Conservation (phyloP, 2,113 vertebrate genomes). For the Chamaea fasciata region DNA sequence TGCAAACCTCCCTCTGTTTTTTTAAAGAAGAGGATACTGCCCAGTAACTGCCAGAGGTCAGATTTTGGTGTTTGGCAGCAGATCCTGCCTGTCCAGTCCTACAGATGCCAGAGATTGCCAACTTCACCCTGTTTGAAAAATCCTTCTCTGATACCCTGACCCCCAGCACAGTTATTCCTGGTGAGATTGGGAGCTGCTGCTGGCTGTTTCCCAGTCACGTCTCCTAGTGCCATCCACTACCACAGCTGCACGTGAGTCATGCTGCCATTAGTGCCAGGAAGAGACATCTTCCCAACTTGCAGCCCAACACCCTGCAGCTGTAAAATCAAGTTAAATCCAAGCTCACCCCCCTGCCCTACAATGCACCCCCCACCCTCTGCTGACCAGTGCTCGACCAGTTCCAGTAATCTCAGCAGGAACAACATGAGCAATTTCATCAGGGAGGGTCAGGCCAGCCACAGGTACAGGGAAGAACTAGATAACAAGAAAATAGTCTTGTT, state of each 20-base stretch:
- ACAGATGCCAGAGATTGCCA: not conserved
- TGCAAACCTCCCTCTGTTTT: not conserved
- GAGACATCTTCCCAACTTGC: not conserved
- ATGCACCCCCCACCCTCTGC: not conserved
- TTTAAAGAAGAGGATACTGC: not conserved
- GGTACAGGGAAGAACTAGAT: not conserved
- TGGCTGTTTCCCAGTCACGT: not conserved
- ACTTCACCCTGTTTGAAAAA: not conserved
- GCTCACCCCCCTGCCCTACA: accelerated
- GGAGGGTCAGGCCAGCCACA: not conserved
- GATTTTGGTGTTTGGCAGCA: not conserved
- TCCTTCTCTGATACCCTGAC: not conserved
- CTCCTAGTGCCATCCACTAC: not conserved
- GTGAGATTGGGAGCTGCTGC: not conserved
- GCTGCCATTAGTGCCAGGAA: not conserved
- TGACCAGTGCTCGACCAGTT: accelerated
- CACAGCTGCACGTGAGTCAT: accelerated
- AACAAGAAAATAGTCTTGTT: not conserved
- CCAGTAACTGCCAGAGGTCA: not conserved
- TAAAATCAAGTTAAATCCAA: not conserved
- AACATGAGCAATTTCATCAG: accelerated
- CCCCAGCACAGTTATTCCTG: not conserved
- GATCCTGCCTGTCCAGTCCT: not conserved
- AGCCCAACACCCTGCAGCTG: not conserved
- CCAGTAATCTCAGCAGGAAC: not conserved